Percentiles rank a stretch among this genome's conserved stretches.
phyloP scores from a whole-genome alignment of 2,113 vertebrate species.

The mouse (Mus musculus) region GRCm39 chr4:108258501-108259000 shows the following conservation, averaged over 20 bases:
- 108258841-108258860: not conserved
- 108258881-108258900: not conserved
- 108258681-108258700: conserved; percentile 29
- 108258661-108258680: not conserved
- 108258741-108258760: conserved; percentile 48
- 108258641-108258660: conserved; percentile 14
- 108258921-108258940: not conserved
- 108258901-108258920: not conserved
- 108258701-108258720: conserved; percentile 25
- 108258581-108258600: not conserved
- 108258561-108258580: not conserved
- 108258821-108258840: not conserved
- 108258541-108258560: not conserved
- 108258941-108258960: not conserved
- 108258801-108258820: conserved; percentile 56
- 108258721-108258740: conserved; percentile 48
- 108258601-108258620: not conserved
- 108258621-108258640: conserved; percentile 38
- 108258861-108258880: not conserved
- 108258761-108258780: conserved; percentile 19
- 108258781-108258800: conserved; percentile 20
- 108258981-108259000: not conserved
- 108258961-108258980: not conserved
- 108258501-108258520: not conserved
- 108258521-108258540: not conserved